phyloP scores from a whole-genome alignment of 2,113 vertebrate genomes.

The Connochaetes taurinus region DNA sequence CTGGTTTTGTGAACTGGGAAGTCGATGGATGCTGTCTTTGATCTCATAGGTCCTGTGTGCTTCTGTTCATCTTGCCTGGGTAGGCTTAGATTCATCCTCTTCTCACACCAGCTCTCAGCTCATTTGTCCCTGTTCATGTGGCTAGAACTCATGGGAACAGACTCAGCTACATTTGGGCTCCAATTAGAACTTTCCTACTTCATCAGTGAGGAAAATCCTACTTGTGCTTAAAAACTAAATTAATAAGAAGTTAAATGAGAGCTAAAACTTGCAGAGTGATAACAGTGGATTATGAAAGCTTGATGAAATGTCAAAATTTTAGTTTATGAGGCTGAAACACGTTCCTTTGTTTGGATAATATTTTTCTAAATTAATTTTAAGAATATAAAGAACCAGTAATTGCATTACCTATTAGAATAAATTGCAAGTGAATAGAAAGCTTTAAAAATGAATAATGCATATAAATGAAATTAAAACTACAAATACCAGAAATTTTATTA shows the following conservation, averaged over 20 bases:
- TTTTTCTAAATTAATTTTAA: slow-evolving; percentile 53
- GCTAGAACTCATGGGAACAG: background rate
- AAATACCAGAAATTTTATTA: slow-evolving; percentile 41
- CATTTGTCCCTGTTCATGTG: background rate
- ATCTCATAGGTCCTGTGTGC: fast-evolving
- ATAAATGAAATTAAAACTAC: slow-evolving; percentile 40
- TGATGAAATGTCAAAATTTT: background rate
- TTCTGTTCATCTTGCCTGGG: background rate
- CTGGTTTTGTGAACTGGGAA: background rate
- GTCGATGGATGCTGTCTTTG: background rate
- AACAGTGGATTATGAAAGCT: background rate
- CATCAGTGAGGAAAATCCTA: background rate
- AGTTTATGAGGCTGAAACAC: background rate
- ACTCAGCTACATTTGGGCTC: background rate
- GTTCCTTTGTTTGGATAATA: slow-evolving; percentile 1
- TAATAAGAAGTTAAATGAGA: background rate
- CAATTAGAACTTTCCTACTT: background rate
- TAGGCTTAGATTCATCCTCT: background rate
- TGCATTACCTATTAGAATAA: slow-evolving; percentile 42
- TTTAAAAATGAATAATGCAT: slow-evolving; percentile 53
- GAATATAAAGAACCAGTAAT: slow-evolving; percentile 48
- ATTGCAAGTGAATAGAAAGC: slow-evolving; percentile 30
- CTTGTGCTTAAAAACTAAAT: background rate
- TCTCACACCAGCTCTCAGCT: background rate
- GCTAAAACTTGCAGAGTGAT: background rate